Conservation (phyloP, 2,113 vertebrate species). For the Corythoichthys intestinalis region DNA sequence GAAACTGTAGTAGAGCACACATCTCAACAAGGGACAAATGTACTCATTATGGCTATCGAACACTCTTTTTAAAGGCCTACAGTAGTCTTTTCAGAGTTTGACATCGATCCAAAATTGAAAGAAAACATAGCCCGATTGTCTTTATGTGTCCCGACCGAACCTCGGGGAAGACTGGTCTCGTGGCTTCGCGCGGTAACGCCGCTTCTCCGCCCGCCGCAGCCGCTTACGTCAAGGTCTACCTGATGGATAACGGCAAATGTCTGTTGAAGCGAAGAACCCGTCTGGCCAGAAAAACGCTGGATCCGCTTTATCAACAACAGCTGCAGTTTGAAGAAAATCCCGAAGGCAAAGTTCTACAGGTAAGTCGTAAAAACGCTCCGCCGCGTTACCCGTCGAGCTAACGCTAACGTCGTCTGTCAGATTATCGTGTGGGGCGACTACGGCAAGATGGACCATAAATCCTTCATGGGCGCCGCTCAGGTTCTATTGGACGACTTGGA, state of each 20-base stretch:
- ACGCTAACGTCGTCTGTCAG: slow-evolving; percentile 58
- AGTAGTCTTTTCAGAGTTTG: too few species aligned
- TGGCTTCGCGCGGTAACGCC: neutral
- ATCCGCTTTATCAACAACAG: slow-evolving; percentile 96
- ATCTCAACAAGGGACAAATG: too few species aligned
- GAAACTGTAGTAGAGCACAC: too few species aligned
- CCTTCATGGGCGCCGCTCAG: slow-evolving; percentile 97
- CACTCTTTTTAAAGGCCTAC: too few species aligned
- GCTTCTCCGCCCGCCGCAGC: slow-evolving; percentile 60
- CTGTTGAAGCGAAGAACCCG: slow-evolving; percentile 97
- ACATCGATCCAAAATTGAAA: too few species aligned
- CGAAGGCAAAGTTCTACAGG: slow-evolving; percentile 94
- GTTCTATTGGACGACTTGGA: slow-evolving; percentile 97
- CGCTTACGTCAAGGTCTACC: slow-evolving; percentile 96
- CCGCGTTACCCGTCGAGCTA: neutral
- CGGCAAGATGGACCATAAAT: slow-evolving; percentile 98
- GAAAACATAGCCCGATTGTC: too few species aligned
- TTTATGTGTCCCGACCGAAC: too few species aligned
- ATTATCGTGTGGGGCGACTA: slow-evolving; percentile 99
- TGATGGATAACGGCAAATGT: slow-evolving; percentile 95
- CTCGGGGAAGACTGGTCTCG: too few species aligned
- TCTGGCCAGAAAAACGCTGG: slow-evolving; percentile 92
- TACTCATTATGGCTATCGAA: too few species aligned
- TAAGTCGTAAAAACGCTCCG: neutral
- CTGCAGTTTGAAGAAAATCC: slow-evolving; percentile 95